Base-by-base conservation (phyloP, 2,797 vertebrate genomes). In the Amazona ochrocephala region DNA sequence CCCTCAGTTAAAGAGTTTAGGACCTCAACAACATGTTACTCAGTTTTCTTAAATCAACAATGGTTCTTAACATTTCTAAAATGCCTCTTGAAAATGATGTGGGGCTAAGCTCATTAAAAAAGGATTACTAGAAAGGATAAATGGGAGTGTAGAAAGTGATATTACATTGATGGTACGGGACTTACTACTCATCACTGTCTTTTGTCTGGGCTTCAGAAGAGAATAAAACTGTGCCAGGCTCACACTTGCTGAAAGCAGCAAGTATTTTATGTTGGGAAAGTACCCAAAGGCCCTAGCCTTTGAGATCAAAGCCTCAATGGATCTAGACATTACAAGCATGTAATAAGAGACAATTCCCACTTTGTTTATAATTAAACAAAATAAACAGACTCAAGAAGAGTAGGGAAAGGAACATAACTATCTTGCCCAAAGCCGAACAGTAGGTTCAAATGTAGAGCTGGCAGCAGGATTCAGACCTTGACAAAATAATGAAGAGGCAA, bases 271-370 rank as follows among this genome's bases (percentile, higher is more conserved):
- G 12, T 16, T 39, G 62, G 82, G 89, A 93, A 85, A 89, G 73
- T 54, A 92, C 76, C 66, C 15, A 54, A 89, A 84, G 21, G n/a
- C 19, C 23, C 26, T 48, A n/a, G 42, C 27, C 39, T 66, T 65
- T 50, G 32, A 92, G 66, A 96, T 96, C 82, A 96, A 94, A 92
- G 94, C 16, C 58, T 75, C 37, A 27, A 20, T 84, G 12, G 32
- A 78, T 85, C 58, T 44, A 85, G 58, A 50, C 39, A 74, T 42
- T 60, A 13, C 4, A 77, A 73, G 27, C 32, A 71, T 1, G 2
- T 45, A 84, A 82, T 74, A 32, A 84, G 68, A 95, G 13, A 77
- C 9, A 90, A 48, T 50, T 93, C 48, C 48, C 65, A 45, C 34
- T 54, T 73, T 94, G 89, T 81, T 92, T 79, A 79, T 65, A 94